Percentiles rank a stretch among this genome's conserved stretches.
Conservation (phyloP, 2,888 invertebrate species). For the Drosophila neonasuta region DNA sequence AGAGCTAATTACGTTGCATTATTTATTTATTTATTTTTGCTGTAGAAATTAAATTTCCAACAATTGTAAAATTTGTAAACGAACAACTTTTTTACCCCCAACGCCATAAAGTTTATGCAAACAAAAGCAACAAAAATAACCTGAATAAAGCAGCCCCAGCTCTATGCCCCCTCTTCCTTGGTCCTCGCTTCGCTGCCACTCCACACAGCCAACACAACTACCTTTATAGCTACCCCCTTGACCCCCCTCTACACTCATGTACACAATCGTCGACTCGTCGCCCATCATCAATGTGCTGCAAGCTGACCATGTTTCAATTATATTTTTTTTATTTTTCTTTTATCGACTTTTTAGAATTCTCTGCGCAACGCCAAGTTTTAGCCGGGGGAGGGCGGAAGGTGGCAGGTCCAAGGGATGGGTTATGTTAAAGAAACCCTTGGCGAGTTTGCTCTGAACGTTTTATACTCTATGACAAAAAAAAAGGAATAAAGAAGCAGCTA, state of each 20-base stretch:
- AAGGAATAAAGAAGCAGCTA: background rate
- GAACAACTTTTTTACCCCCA: slow-evolving; percentile 28
- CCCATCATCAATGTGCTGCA: slow-evolving; percentile 36
- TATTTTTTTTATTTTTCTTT: slow-evolving; percentile 38
- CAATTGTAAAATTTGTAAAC: slow-evolving; percentile 45
- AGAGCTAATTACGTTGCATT: slow-evolving; percentile 38
- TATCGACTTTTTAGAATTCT: slow-evolving; percentile 43
- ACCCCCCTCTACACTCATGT: background rate
- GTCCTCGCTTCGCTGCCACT: background rate
- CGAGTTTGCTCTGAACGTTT: background rate
- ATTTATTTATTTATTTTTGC: slow-evolving; percentile 44
- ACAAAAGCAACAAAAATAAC: slow-evolving; percentile 17
- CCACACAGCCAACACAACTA: slow-evolving; percentile 1
- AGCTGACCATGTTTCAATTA: slow-evolving; percentile 54
- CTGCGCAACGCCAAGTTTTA: slow-evolving; percentile 22
- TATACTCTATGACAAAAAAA: background rate
- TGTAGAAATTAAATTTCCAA: slow-evolving; percentile 44
- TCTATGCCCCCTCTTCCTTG: background rate
- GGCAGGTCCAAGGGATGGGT: background rate
- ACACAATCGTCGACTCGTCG: background rate
- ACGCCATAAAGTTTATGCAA: slow-evolving; percentile 36
- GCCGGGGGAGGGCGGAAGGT: background rate
- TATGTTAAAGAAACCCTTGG: slow-evolving; percentile 5
- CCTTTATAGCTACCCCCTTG: background rate
- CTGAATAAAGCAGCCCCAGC: slow-evolving; percentile 10